Base-by-base conservation (phyloP, 2,888 invertebrate genomes). In the Drosophila helvetica region DNA sequence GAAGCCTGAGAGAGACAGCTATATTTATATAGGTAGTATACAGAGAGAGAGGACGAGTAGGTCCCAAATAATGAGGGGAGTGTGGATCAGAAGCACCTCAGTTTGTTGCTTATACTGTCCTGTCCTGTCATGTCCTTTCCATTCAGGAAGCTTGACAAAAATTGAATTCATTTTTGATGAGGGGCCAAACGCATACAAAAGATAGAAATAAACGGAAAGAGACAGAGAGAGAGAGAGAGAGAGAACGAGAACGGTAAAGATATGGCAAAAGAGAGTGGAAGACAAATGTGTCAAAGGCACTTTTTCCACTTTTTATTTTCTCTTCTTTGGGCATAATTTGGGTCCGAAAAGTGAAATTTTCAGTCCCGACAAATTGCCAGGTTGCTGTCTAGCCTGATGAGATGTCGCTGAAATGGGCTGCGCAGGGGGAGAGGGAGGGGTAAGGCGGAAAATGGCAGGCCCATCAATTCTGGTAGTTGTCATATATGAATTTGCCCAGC, bases 401-500 rank as follows among this genome's bases (percentile, higher is more conserved):
- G 38, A n/a, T 38, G 2, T n/a, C 27, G 8, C 54, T 38, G 43
- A 48, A 66, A 38, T 38, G 38, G 30, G 2, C 1, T 19, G 19
- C 19, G 22, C 22, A 22, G 22, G 22, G 22, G 22, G 5, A 22
- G 19, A 25, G n/a, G 5, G 5, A 22, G 19, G 33, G n/a, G 5
- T 1, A 0, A 9, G 3, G 30, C 9, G n/a, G 8, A 18, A 15
- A 27, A 15, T 51, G 10, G 43, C 18, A 9, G 47, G 25, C 62
- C 65, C 78, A 87, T 85, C 66, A 72, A 87, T 85, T 85, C 75
- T 66, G 48, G 50, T 52, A 73, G 72, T 79, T 86, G 79, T 79
- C 85, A 79, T 79, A 83, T 80, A 85, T 87, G 86, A 86, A 79
- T 87, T 85, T 85, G 70, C 70, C 65, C 55, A 43, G 76, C 76